These are phyloP conservation scores for Geococcyx californianus DNA, from an alignment of 2,113 vertebrate species.

Conservation along the genomic window DNA sequence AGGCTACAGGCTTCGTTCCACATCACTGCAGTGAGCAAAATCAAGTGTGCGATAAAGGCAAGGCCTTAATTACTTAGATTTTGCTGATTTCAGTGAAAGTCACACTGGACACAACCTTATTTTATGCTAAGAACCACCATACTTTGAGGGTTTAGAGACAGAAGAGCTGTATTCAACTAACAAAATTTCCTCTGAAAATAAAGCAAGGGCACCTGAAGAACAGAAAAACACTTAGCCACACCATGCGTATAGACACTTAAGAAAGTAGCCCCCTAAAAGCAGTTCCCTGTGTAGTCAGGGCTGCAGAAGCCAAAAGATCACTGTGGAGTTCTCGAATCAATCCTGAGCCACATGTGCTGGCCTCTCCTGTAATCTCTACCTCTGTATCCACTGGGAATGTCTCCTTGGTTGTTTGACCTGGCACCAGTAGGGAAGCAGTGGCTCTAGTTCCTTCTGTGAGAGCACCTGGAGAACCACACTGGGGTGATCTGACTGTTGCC, in stretches of 20 bases:
- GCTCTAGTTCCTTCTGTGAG: neutral
- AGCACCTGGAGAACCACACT: neutral
- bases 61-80: neutral
- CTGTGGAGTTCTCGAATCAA: accelerated
- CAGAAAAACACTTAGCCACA: neutral
- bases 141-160: neutral
- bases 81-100: neutral
- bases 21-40: neutral
- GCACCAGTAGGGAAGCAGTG: neutral
- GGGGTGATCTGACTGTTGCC: neutral
- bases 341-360: accelerated
- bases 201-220: neutral
- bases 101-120: neutral
- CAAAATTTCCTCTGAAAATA: neutral
- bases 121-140: neutral
- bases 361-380: neutral
- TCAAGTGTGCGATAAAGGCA: neutral
- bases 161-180: neutral
- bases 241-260: neutral
- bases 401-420: neutral
- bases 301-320: neutral
- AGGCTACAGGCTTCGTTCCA: neutral
- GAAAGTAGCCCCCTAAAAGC: neutral
- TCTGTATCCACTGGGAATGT: neutral
- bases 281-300: neutral